Percentiles rank a stretch among this genome's conserved stretches.
phyloP scores from a whole-genome alignment of 1,140 invertebrate species.

The Brachystomella parvula region DNA sequence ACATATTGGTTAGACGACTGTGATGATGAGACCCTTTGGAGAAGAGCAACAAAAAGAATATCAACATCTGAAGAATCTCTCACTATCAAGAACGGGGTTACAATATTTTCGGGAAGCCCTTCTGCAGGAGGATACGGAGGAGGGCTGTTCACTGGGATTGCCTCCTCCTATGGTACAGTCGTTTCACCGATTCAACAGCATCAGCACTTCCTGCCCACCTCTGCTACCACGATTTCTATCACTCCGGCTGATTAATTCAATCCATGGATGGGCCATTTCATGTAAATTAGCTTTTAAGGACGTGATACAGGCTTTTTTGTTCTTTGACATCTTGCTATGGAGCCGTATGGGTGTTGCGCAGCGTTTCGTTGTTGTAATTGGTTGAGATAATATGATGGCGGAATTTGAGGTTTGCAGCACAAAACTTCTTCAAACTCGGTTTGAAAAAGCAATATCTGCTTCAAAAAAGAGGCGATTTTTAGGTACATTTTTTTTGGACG shows the following conservation, averaged over 20 bases:
- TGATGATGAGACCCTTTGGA: slow-evolving; percentile 44
- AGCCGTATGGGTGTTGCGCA: background rate
- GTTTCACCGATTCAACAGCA: slow-evolving; percentile 19
- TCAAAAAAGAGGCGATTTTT: background rate
- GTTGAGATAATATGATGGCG: background rate
- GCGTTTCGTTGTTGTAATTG: background rate
- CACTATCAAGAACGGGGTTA: slow-evolving; percentile 24
- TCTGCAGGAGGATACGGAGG: background rate
- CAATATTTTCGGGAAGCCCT: slow-evolving; percentile 12
- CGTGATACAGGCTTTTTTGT: background rate
- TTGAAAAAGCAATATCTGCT: background rate
- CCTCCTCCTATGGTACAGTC: background rate
- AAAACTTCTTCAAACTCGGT: background rate
- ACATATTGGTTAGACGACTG: slow-evolving; percentile 84
- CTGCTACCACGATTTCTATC: slow-evolving; percentile 33
- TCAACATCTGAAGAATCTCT: slow-evolving; percentile 28
- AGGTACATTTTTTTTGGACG: background rate
- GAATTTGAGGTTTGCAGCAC: slow-evolving; percentile 1
- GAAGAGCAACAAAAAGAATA: slow-evolving; percentile 20
- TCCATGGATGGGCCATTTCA: background rate
- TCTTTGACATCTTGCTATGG: background rate
- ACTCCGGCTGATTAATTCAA: slow-evolving; percentile 31
- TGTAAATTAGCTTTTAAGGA: background rate
- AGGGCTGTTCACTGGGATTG: background rate
- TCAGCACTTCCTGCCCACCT: slow-evolving; percentile 27